Evolutionary conservation across 64 coral and sea anemone species (phyloP).

Genomic region (Acropora tenuis): DNA sequence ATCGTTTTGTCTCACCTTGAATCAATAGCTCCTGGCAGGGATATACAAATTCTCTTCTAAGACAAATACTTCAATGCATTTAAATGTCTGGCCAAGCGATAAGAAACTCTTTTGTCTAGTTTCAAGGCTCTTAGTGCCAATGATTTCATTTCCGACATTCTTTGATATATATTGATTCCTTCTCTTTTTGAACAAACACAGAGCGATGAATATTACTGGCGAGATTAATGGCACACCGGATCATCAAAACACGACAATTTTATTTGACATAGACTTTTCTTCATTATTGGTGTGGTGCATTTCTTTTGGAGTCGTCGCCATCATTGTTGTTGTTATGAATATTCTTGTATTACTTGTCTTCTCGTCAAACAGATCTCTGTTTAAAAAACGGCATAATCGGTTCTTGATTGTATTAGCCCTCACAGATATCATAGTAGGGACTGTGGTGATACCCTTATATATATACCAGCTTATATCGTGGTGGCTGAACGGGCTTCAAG

Average conservation of each 20-base stretch:
- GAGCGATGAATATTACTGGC: not conserved
- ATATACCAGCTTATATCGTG: constrained; percentile 53
- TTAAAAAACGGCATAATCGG: constrained; percentile 68
- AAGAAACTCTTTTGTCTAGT: too few relatives aligned
- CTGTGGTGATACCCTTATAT: constrained; percentile 72
- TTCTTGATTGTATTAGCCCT: constrained; percentile 64
- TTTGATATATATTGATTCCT: not conserved
- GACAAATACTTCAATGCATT: too few relatives aligned
- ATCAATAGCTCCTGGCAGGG: too few relatives aligned
- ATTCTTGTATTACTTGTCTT: constrained; percentile 60
- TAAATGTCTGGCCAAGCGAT: too few relatives aligned
- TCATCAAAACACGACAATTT: not conserved
- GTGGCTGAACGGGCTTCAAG: constrained; percentile 5
- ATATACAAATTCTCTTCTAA: too few relatives aligned
- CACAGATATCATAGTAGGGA: constrained; percentile 65
- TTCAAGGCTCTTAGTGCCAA: too few relatives aligned
- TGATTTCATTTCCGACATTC: too few relatives aligned
- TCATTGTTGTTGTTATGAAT: constrained; percentile 60
- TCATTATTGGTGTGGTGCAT: constrained; percentile 10
- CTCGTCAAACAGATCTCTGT: constrained; percentile 39
- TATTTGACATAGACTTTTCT: not conserved
- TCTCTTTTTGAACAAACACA: not conserved
- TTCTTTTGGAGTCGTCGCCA: constrained; percentile 17
- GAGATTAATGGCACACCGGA: not conserved
- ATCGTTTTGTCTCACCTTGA: too few relatives aligned